phyloP scores from a whole-genome alignment of 2,888 invertebrate species.

The Allolobophora icterica region DNA sequence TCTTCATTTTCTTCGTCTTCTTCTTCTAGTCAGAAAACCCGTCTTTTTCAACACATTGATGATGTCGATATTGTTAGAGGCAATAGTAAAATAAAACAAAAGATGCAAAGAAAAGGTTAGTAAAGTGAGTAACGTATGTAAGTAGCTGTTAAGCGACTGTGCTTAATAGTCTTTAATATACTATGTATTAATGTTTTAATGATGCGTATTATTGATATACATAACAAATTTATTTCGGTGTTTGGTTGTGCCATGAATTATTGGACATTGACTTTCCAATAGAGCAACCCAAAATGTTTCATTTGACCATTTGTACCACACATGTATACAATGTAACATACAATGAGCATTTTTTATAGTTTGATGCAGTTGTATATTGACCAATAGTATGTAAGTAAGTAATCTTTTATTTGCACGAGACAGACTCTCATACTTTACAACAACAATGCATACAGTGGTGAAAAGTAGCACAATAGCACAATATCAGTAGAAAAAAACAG shows the following conservation, averaged over 20 bases:
- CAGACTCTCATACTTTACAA: no score
- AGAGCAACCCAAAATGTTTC: not conserved
- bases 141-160: not conserved
- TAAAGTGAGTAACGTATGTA: not conserved
- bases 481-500: no score
- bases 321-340: no score
- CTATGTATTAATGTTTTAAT: not conserved
- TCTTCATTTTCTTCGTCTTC: not conserved
- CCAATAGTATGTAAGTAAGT: no score
- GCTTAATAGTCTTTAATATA: not conserved
- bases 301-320: not conserved
- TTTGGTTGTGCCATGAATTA: not conserved
- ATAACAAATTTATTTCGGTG: not conserved
- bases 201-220: not conserved
- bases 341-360: no score
- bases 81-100: not conserved
- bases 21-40: not conserved
- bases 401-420: no score
- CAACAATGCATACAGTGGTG: no score
- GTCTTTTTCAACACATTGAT: not conserved
- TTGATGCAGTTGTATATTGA: not conserved
- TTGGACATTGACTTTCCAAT: not conserved
- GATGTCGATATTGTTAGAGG: not conserved
- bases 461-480: no score
- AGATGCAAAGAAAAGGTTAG: not conserved